Evolutionary conservation across 2,888 invertebrate species (phyloP), one percentile per base, ranked within the genome.

Genomic region (Ophonus ardosiacus): DNA sequence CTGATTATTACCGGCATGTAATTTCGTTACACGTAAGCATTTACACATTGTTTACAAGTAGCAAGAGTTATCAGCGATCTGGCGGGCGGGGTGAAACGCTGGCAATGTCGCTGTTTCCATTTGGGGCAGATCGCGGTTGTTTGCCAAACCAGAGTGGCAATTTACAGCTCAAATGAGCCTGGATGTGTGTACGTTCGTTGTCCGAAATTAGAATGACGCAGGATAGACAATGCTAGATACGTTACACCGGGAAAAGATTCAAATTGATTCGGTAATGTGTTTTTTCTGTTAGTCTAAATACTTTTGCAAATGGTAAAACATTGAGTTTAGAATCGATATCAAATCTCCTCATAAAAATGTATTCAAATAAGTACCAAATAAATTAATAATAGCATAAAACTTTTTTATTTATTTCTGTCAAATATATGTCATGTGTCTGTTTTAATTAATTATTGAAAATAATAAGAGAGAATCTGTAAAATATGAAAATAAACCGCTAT

Each of bases 141-240:
- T 80, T 80, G 79, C 38, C 59, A 51, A 61, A 61, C 59, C 61
- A 38, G 79, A 80, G 79, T 61, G 61, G 59, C 61, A 80, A 80
- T 80, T 80, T 80, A 80, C 79, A 18, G 79, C 79, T 59, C 38
- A 80, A 80, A 80, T 80, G 79, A 80, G 79, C 31, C 74, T 74
- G 74, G 21, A 13, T 80, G 38, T 80, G 40, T 57, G 31, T 78
- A 38, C 38, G 38, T 17, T 15, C 79, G 38, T 61, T 57, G 40
- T 61, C 79, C 79, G 61, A 80, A 80, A 80, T 80, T 80, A 80
- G 79, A 80, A 80, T 80, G 79, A 59, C 61, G 59, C 59, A 21
- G 63, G 10, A 24, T 10, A 63, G 63, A 63, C 63, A 63, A 63
- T 21, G 63, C 63, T 21, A 63, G 59, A 59, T 59, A 59, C 17